phyloP scores from a whole-genome alignment of 2,888 invertebrate species.

The Formica aserva region DNA sequence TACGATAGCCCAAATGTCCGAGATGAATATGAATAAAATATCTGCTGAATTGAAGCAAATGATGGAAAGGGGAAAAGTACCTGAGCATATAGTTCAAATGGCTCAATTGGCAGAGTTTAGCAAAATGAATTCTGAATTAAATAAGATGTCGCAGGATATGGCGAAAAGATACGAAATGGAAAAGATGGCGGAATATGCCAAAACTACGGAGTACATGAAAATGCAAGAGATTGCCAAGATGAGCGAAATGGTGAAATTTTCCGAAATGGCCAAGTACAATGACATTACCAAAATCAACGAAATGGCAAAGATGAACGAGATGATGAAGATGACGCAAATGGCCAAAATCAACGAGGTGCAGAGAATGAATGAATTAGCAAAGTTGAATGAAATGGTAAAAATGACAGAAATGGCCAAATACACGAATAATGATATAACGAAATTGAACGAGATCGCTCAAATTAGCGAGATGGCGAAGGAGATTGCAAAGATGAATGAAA shows the following conservation, averaged over 20 bases:
- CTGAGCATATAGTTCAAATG: conserved; percentile 85
- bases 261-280: conserved; percentile 84
- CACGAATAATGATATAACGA: conserved; percentile 81
- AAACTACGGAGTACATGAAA: conserved; percentile 84
- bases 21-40: conserved; percentile 85
- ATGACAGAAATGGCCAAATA: conserved; percentile 85
- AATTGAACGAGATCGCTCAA: conserved; percentile 82
- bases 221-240: conserved; percentile 84
- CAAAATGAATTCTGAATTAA: conserved; percentile 83
- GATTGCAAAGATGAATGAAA: conserved; percentile 84
- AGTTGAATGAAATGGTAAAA: conserved; percentile 84
- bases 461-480: conserved; percentile 85
- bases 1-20: conserved; percentile 84
- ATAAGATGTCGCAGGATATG: conserved; percentile 84
- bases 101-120: conserved; percentile 84
- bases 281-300: conserved; percentile 84
- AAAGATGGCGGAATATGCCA: conserved; percentile 84
- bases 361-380: conserved; percentile 84
- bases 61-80: conserved; percentile 85
- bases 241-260: conserved; percentile 84
- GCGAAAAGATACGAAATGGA: conserved; percentile 84
- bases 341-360: conserved; percentile 84
- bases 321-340: conserved; percentile 83
- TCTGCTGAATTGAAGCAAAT: conserved; percentile 85
- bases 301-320: conserved; percentile 81